Evolutionary conservation across 2,113 vertebrate species (phyloP).

Genomic region (Malurus cyaneus): DNA sequence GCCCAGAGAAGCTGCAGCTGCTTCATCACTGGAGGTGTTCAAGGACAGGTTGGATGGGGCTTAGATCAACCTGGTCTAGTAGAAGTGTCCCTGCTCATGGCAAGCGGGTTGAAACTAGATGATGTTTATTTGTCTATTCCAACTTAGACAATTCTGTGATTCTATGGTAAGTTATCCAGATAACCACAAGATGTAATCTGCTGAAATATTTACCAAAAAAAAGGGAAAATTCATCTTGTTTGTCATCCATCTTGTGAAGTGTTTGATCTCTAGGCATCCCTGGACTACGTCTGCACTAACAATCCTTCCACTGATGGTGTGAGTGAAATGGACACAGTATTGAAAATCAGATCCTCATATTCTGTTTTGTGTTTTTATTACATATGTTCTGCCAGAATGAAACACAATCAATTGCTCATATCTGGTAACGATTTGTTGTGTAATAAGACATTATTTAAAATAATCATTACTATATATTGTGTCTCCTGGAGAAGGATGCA

Average conservation of each 20-base stretch:
- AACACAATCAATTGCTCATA: neutral
- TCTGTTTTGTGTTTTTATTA: neutral
- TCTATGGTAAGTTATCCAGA: neutral
- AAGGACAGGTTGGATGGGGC: neutral
- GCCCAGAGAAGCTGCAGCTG: neutral
- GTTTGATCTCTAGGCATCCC: neutral
- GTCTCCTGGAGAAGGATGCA: neutral
- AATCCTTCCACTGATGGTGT: neutral
- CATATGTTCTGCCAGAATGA: neutral
- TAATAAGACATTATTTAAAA: neutral
- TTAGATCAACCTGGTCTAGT: neutral
- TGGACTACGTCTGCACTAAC: neutral
- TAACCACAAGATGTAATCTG: neutral
- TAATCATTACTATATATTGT: neutral
- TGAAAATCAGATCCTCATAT: neutral
- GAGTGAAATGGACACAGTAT: neutral
- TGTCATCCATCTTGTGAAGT: neutral
- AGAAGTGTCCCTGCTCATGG: neutral
- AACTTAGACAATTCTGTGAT: neutral
- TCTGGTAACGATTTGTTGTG: neutral
- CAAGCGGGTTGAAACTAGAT: accelerated
- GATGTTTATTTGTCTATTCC: neutral
- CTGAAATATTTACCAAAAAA: neutral
- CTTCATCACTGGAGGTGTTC: neutral
- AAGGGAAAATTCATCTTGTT: neutral